Evolutionary conservation across 2,797 vertebrate genomes (phyloP), one percentile per base, ranked within the genome.

Genomic region (Leptoclinus maculatus): DNA sequence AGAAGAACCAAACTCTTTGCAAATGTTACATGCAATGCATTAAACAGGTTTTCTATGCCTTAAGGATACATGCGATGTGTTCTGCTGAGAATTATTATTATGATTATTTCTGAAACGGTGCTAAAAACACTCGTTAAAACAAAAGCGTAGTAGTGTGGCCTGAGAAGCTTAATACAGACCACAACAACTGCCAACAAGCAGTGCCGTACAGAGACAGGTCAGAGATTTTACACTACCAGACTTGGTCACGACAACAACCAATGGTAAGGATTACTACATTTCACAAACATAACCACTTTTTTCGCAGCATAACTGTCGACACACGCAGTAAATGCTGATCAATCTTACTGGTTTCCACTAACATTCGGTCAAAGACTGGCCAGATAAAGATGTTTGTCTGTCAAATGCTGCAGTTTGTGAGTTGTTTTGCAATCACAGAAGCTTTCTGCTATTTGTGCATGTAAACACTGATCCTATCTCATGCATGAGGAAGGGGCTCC

Each of bases 401-500:
- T 69, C 19, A 53, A 58, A 74, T 9, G 38, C 60, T 74, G 43
- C 51, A 0, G 58, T 83, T 82, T 74, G 38, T 41, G 32, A 79
- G 66, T 73, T 76, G 80, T 85, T 86, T 79, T 71, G 72, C 78
- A 86, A 56, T 67, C 59, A 73, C 67, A 71, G 68, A 68, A 75
- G 82, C 73, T 63, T 83, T 83, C 77, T 85, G 87, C 86, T 78
- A 84, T 90, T 86, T 79, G 83, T 87, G 82, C 86, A 77, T 76
- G 85, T 92, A 93, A 92, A 93, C 92, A 92, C 68, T 87, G 91
- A 92, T 92, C 60, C 75, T 89, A 93, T 94, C 89, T 88, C 57
- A 47, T 34, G 80, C 87, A 74, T 74, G 83, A 90, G 89, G 89
- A 91, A 92, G 87, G 78, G 85, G 84, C 80, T 85, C 78, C 87